These are phyloP conservation scores for Aplocera efformata DNA, from an alignment of 2,888 invertebrate species.

Conservation along the genomic window DNA sequence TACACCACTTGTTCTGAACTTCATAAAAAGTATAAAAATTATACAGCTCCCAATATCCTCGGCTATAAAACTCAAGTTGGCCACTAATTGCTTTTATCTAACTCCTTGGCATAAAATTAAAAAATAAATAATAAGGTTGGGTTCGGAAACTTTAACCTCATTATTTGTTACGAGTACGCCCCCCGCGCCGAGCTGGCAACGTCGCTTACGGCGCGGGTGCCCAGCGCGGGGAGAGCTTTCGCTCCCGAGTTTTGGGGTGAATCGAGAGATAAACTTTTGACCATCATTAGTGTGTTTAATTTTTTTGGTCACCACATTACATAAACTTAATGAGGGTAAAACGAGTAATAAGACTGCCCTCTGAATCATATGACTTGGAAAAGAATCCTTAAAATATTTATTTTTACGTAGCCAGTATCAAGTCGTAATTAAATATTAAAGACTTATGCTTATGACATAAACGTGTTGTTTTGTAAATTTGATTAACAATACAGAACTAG, in stretches of 20 bases:
- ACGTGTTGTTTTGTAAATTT: too few relatives aligned
- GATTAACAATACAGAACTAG: too few relatives aligned
- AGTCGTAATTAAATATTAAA: too few relatives aligned
- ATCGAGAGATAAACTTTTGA: background rate
- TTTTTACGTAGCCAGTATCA: too few relatives aligned
- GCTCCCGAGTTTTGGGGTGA: conserved; percentile 35
- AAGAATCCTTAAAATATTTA: too few relatives aligned
- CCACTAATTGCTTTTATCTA: conserved; percentile 28
- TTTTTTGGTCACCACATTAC: too few relatives aligned
- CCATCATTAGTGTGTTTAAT: too few relatives aligned
- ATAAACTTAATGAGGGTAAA: too few relatives aligned
- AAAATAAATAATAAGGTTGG: conserved; percentile 53
- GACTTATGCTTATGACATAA: too few relatives aligned
- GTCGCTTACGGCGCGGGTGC: conserved; percentile 55
- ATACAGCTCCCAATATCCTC: conserved; percentile 8
- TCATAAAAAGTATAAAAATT: conserved; percentile 16
- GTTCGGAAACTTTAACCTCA: conserved; percentile 78
- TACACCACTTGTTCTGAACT: conserved; percentile 3
- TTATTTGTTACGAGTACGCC: conserved; percentile 55
- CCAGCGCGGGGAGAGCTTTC: conserved; percentile 51
- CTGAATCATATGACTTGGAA: too few relatives aligned
- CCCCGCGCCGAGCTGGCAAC: conserved; percentile 65
- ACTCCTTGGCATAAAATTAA: conserved; percentile 32
- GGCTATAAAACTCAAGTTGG: conserved; percentile 18
- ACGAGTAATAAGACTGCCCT: too few relatives aligned